Evolutionary conservation across 1,140 invertebrate genomes (phyloP).

Genomic region (Drosophila hydei): DNA sequence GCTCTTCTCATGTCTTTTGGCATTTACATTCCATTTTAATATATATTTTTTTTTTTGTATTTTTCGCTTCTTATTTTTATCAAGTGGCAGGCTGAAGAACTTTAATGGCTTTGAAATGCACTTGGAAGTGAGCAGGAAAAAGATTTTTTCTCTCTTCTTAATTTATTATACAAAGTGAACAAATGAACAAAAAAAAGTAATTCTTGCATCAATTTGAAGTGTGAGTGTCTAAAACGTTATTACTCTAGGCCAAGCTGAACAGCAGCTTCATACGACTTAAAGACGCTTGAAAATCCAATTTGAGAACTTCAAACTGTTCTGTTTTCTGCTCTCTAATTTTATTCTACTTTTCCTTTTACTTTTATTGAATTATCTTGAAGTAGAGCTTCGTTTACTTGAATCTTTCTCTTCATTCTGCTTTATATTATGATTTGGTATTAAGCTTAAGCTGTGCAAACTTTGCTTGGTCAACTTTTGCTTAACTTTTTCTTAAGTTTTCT

Average conservation of each 20-base stretch:
- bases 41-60: constrained; percentile 23
- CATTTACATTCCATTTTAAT: constrained; percentile 64
- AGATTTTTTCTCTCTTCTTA: constrained; percentile 37
- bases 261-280: no score
- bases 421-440: constrained; percentile 8
- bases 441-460: constrained; percentile 1
- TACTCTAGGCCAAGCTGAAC: not conserved
- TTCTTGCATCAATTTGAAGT: not conserved
- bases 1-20: constrained; percentile 68
- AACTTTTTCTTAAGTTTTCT: constrained; percentile 19
- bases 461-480: constrained; percentile 17
- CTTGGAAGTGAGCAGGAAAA: constrained; percentile 54
- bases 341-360: not conserved
- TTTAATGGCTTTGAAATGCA: constrained; percentile 76
- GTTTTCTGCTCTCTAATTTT: not conserved
- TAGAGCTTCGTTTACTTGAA: not conserved
- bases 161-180: constrained; percentile 34
- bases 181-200: not conserved
- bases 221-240: constrained; percentile 4
- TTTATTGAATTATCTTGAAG: not conserved
- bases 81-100: constrained; percentile 60
- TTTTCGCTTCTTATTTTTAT: constrained; percentile 54
- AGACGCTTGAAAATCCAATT: not conserved
- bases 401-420: not conserved
- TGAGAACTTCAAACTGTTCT: no score